phyloP scores from a whole-genome alignment of 2,888 invertebrate species.

The Liposcelis brunnea region DNA sequence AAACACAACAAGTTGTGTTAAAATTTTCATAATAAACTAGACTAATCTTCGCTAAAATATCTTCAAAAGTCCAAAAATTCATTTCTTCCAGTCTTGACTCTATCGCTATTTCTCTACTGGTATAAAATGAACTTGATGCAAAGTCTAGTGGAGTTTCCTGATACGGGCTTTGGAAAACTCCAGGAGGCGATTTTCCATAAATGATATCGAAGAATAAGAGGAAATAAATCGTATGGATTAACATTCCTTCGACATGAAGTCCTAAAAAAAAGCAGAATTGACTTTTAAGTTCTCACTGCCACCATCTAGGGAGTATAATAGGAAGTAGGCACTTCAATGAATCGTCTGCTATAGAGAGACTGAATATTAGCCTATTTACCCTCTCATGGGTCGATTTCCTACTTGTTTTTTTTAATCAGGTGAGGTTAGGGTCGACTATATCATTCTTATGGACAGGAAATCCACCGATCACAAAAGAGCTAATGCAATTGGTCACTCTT shows the following conservation, averaged over 20 bases:
- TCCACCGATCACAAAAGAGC: no score
- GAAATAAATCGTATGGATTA: slow-evolving; percentile 42
- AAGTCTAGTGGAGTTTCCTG: slow-evolving; percentile 60
- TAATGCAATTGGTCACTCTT: no score
- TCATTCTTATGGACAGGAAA: no score
- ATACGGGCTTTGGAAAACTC: slow-evolving; percentile 45
- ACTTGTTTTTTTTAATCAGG: no score
- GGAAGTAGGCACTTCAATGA: slow-evolving; percentile 27
- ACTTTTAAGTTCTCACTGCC: slow-evolving; percentile 16
- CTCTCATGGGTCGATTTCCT: no score
- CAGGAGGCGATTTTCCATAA: slow-evolving; percentile 32
- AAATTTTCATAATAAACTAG: slow-evolving; percentile 24
- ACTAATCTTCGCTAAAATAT: slow-evolving; percentile 29
- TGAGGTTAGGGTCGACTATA: no score
- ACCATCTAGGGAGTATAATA: slow-evolving; percentile 19
- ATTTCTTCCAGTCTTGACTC: slow-evolving; percentile 29
- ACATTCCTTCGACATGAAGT: slow-evolving; percentile 53
- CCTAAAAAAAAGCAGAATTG: slow-evolving; percentile 28
- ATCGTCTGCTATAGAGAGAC: no score
- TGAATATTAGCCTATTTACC: no score
- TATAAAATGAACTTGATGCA: slow-evolving; percentile 44
- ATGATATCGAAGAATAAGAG: slow-evolving; percentile 68
- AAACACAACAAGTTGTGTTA: slow-evolving; percentile 26
- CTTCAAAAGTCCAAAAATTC: slow-evolving; percentile 24
- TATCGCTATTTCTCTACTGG: slow-evolving; percentile 39